A percentile compares a stretch with the other conserved stretches of the same genome.
Conservation (phyloP, 2,888 invertebrate genomes). For the Rhorus exstirpatorius region DNA sequence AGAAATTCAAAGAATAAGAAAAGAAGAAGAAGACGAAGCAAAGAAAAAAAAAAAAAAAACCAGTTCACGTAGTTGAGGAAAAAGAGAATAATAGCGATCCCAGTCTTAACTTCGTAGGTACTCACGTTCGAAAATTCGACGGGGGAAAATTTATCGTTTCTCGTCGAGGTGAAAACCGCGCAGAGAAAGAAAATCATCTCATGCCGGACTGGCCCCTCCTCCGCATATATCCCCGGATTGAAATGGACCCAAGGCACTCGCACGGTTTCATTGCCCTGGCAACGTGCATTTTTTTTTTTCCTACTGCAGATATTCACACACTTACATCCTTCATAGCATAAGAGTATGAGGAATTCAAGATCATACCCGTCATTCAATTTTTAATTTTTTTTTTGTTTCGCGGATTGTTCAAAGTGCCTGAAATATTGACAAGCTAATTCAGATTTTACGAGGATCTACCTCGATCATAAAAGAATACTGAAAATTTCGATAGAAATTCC, state of each 20-base stretch:
- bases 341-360: too few relatives aligned
- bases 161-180: background rate
- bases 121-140: constrained; percentile 39
- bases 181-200: constrained; percentile 23
- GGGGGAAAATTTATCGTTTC: constrained; percentile 22
- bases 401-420: too few relatives aligned
- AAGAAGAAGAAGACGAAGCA: background rate
- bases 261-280: background rate
- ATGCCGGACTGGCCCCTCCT: constrained; percentile 13
- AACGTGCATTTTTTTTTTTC: constrained; percentile 2
- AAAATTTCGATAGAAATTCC: too few relatives aligned
- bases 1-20: background rate
- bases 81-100: constrained; percentile 20
- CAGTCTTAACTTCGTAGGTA: constrained; percentile 5
- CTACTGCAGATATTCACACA: background rate
- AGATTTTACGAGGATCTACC: too few relatives aligned
- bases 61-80: background rate
- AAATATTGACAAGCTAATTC: too few relatives aligned
- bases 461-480: too few relatives aligned
- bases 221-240: constrained; percentile 18
- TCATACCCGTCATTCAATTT: background rate
- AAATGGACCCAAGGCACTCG: background rate
- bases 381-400: background rate
- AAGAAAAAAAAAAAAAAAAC: constrained; percentile 1
- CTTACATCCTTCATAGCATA: background rate